Conservation (phyloP, 2,113 vertebrate species). For the Lucifuga dentata region DNA sequence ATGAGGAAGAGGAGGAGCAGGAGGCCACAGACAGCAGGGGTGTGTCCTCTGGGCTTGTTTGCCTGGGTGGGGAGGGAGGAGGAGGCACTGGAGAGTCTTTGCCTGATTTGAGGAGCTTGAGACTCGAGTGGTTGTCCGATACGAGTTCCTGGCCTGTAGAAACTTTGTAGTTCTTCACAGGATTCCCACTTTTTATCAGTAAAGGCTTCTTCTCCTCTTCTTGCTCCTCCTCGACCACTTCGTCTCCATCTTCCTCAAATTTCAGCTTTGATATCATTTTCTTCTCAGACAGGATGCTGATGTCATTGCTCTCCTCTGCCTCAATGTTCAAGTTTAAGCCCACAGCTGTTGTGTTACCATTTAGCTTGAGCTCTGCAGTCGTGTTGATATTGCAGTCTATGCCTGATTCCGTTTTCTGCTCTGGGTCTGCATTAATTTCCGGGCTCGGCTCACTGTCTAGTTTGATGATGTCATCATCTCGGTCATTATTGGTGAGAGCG, state of each 20-base stretch:
- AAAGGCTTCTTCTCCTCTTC: conserved; percentile 62
- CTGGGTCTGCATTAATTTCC: conserved; percentile 22
- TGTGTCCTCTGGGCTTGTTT: conserved; percentile 89
- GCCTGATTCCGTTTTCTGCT: conserved; percentile 48
- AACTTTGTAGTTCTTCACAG: conserved; percentile 37
- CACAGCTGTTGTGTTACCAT: conserved; percentile 48
- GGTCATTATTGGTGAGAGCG: conserved; percentile 66
- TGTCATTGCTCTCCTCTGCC: conserved; percentile 74
- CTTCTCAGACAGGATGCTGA: conserved; percentile 78
- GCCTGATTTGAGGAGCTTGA: conserved; percentile 59
- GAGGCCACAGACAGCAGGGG: conserved; percentile 85
- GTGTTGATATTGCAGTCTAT: conserved; percentile 51
- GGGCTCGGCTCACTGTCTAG: conserved; percentile 33
- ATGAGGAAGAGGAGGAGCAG: conserved; percentile 82
- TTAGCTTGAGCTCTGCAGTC: conserved; percentile 45
- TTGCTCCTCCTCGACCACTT: conserved; percentile 27
- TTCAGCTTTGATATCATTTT: conserved; percentile 66
- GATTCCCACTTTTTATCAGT: conserved; percentile 41
- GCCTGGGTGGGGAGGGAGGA: conserved; percentile 76
- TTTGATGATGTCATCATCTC: conserved; percentile 59
- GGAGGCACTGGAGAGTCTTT: conserved; percentile 68
- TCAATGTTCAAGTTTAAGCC: conserved; percentile 58
- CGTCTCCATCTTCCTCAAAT: conserved; percentile 66
- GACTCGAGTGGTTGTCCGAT: conserved; percentile 62
- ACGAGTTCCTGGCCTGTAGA: conserved; percentile 58